Evolutionary conservation across 2,888 invertebrate species (phyloP).

Genomic region (Perizoma flavofasciatum): DNA sequence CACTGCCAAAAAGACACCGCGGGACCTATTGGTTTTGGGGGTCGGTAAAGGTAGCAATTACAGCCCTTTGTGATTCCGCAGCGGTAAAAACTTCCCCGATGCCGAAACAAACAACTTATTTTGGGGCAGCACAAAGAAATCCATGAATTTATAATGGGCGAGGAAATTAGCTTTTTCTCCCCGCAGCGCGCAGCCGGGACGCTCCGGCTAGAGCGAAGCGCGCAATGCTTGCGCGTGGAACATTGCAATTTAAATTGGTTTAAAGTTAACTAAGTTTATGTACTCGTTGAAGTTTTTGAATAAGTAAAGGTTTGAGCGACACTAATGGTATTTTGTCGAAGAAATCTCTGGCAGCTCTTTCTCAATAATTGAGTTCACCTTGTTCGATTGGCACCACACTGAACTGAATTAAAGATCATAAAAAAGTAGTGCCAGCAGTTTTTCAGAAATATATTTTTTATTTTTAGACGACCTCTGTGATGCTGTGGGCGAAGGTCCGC

Average conservation of each 20-base stretch:
- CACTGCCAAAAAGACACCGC: conserved; percentile 28
- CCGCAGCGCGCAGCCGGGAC: conserved; percentile 40
- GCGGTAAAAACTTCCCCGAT: conserved; percentile 53
- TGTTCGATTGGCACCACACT: too few species aligned
- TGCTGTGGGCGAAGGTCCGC: too few species aligned
- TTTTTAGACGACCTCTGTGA: too few species aligned
- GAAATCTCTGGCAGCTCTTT: too few species aligned
- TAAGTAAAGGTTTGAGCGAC: not conserved
- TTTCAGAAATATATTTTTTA: too few species aligned
- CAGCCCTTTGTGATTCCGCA: conserved; percentile 51
- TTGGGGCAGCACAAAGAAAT: conserved; percentile 69
- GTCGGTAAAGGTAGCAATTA: conserved; percentile 56
- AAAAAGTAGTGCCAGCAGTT: too few species aligned
- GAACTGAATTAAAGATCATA: too few species aligned
- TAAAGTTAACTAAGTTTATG: conserved; percentile 14
- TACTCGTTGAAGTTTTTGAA: conserved; percentile 6
- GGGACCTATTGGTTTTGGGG: conserved; percentile 39
- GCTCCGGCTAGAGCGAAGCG: conserved; percentile 10
- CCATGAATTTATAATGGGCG: conserved; percentile 77
- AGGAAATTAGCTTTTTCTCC: conserved; percentile 77
- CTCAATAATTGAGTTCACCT: too few species aligned
- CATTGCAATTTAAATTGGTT: conserved; percentile 27
- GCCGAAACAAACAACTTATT: conserved; percentile 77
- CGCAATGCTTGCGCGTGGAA: not conserved
- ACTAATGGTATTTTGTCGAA: not conserved